Percentiles rank a stretch among this genome's conserved stretches.
These are phyloP conservation scores for Xyrauchen texanus DNA, from an alignment of 2,113 vertebrate species.

Conservation along the genomic window DNA sequence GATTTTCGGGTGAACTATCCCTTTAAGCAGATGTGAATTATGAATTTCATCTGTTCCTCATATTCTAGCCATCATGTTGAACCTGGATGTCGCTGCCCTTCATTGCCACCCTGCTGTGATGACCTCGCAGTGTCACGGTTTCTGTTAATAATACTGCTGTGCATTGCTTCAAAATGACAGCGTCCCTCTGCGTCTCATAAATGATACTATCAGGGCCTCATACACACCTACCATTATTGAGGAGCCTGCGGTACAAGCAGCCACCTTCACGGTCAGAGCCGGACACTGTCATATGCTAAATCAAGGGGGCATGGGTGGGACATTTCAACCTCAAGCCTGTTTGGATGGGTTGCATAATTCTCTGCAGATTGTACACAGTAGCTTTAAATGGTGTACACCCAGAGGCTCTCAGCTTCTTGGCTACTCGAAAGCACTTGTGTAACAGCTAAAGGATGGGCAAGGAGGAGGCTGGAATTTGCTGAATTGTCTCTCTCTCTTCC, in stretches of 20 bases:
- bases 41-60: not conserved
- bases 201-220: slow-evolving; percentile 66
- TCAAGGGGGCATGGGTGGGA: slow-evolving; percentile 32
- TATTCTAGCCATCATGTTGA: not conserved
- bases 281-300: slow-evolving; percentile 28
- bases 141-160: slow-evolving; percentile 58
- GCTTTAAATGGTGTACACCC: not conserved
- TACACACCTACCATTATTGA: slow-evolving; percentile 67
- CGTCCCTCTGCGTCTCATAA: slow-evolving; percentile 66
- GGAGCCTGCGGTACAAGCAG: slow-evolving; percentile 44
- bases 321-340: slow-evolving; percentile 1
- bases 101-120: slow-evolving; percentile 44
- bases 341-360: slow-evolving; percentile 27
- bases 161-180: slow-evolving; percentile 73
- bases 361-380: not conserved
- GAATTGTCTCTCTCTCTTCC: too few species aligned
- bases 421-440: too few species aligned
- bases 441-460: too few species aligned
- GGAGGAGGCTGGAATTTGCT: too few species aligned
- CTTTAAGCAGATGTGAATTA: slow-evolving; percentile 28
- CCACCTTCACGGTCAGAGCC: slow-evolving; percentile 26
- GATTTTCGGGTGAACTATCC: too few species aligned
- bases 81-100: slow-evolving; percentile 56
- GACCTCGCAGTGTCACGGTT: slow-evolving; percentile 44
- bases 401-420: not conserved